Conservation (phyloP, 2,797 vertebrate genomes). For the Tamandua tetradactyla region DNA sequence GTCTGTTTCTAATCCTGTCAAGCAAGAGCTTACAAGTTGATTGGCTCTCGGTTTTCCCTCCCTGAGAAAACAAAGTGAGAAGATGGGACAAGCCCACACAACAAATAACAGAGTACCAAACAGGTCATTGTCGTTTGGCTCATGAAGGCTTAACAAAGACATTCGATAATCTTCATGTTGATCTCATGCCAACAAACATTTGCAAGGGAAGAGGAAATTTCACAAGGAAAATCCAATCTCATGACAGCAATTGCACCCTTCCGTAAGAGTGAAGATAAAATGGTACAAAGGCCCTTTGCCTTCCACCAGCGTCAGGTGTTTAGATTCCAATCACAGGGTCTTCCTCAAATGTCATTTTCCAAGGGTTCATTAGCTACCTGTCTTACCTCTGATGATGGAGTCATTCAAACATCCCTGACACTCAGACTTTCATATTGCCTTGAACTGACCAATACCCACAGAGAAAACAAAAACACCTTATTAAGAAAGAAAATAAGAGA, state of each 20-base stretch:
- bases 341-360: conserved; percentile 34
- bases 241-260: not conserved
- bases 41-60: conserved; percentile 47
- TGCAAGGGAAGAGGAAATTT: not conserved
- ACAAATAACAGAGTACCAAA: conserved; percentile 6
- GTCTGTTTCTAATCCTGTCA: conserved; percentile 60
- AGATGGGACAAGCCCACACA: not conserved
- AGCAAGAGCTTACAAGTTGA: conserved; percentile 48
- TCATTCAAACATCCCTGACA: not conserved
- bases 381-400: conserved; percentile 14
- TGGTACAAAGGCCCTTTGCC: fast-evolving
- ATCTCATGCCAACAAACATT: not conserved
- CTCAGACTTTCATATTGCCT: conserved; percentile 37
- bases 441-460: not conserved
- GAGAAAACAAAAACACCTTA: conserved; percentile 34
- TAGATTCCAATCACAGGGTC: not conserved
- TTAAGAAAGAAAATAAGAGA: conserved; percentile 36
- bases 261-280: conserved; percentile 4
- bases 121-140: conserved; percentile 15
- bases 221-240: conserved; percentile 1
- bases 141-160: not conserved
- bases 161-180: conserved; percentile 28
- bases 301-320: not conserved
- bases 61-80: conserved; percentile 39
- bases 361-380: conserved; percentile 9